Conservation (phyloP, 2,888 invertebrate species). For the Heliconius sara region DNA sequence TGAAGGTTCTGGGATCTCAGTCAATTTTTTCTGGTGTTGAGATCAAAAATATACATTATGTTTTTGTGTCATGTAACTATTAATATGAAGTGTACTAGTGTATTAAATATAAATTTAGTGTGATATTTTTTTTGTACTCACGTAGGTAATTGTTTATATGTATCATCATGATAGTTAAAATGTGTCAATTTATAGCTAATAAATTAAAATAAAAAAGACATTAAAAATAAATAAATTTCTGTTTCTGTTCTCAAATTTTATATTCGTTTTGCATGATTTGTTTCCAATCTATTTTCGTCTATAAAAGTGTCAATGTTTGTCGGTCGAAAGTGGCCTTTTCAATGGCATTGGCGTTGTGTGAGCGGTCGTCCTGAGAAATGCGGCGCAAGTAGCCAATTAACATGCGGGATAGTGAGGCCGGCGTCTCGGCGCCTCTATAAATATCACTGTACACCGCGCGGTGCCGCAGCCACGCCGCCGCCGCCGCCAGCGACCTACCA, state of each 20-base stretch:
- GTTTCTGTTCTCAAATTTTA: background rate
- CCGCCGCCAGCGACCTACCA: slow-evolving; percentile 63
- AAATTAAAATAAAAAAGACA: background rate
- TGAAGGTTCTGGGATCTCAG: too few species aligned
- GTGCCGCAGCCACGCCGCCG: slow-evolving; percentile 61
- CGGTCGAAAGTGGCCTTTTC: slow-evolving; percentile 68
- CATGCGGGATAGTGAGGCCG: slow-evolving; percentile 77
- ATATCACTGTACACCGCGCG: slow-evolving; percentile 62
- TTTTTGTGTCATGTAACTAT: background rate
- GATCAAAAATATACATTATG: background rate
- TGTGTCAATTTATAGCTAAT: background rate
- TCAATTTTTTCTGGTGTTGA: background rate
- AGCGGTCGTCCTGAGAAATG: slow-evolving; percentile 78
- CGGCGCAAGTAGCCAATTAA: slow-evolving; percentile 80
- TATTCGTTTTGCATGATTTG: background rate
- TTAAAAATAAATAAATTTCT: background rate
- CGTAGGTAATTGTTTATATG: too few species aligned
- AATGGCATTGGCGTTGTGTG: slow-evolving; percentile 74
- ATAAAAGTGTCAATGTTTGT: slow-evolving; percentile 81
- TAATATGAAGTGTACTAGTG: background rate
- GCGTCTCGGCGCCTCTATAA: slow-evolving; percentile 80
- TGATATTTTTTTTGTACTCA: background rate
- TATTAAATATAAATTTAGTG: background rate
- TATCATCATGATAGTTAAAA: background rate
- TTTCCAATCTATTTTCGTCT: slow-evolving; percentile 58